These are phyloP conservation scores for Ichneumoninae sp. DNA, from an alignment of 2,888 invertebrate genomes.

Conservation along the genomic window DNA sequence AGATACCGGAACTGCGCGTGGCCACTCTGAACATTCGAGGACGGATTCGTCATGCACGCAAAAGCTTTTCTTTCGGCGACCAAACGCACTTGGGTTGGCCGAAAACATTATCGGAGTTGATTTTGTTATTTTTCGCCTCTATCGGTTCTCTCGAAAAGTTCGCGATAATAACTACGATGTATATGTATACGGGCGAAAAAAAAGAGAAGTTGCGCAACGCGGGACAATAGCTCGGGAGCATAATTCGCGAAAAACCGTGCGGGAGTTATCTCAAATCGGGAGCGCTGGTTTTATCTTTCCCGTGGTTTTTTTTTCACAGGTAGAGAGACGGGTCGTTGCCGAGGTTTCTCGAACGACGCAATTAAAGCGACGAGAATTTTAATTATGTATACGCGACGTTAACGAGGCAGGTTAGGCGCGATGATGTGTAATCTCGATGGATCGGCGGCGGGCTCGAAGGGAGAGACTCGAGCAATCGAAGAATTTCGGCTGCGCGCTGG, in stretches of 20 bases:
- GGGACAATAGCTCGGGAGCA: not conserved
- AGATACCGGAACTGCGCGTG: not conserved
- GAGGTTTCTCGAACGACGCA: constrained; percentile 46
- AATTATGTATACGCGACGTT: constrained; percentile 27
- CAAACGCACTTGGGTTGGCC: not conserved
- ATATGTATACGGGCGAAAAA: not conserved
- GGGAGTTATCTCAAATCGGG: constrained; percentile 45
- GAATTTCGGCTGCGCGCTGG: not conserved
- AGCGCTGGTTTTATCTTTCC: constrained; percentile 28
- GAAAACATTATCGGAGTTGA: not conserved
- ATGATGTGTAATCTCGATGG: not conserved
- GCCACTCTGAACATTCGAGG: not conserved
- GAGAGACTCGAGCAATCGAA: not conserved
- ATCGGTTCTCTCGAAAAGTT: not conserved
- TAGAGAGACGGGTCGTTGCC: constrained; percentile 32
- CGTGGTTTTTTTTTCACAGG: not conserved
- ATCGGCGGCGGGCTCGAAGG: not conserved
- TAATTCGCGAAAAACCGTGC: constrained; percentile 16
- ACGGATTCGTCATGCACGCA: not conserved
- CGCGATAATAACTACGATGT: not conserved
- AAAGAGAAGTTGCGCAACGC: not conserved
- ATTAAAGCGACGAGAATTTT: constrained; percentile 19
- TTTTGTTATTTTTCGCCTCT: not conserved
- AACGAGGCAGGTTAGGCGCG: constrained; percentile 9
- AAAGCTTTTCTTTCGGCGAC: not conserved